A percentile compares a stretch with the other conserved stretches of the same genome.
These are phyloP conservation scores for Caretta caretta DNA, from an alignment of 2,113 vertebrate genomes.

Conservation along the genomic window DNA sequence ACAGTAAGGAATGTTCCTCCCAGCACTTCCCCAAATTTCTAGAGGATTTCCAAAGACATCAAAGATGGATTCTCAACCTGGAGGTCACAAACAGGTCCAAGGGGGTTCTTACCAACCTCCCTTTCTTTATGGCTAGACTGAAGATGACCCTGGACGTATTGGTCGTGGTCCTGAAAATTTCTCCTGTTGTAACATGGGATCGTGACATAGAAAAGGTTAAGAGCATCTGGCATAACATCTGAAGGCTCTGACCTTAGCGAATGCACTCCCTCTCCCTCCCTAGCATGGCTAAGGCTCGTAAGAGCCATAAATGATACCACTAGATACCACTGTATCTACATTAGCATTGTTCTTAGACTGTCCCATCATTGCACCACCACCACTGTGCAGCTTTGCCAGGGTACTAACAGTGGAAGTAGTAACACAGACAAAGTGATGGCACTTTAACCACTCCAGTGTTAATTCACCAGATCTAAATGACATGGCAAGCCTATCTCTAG, in stretches of 20 bases:
- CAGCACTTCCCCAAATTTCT: not conserved
- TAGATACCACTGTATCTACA: not conserved
- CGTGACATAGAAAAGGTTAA: accelerated
- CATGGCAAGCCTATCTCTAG: not conserved
- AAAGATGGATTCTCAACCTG: not conserved
- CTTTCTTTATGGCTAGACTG: not conserved
- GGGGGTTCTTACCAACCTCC: not conserved
- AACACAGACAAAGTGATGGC: not conserved
- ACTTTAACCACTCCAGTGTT: not conserved
- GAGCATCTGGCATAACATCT: not conserved
- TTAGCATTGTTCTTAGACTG: not conserved
- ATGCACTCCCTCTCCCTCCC: not conserved
- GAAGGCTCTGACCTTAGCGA: not conserved
- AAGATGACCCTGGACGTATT: not conserved
- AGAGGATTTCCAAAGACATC: not conserved
- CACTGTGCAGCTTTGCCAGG: not conserved
- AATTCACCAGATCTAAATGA: not conserved
- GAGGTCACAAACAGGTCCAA: not conserved
- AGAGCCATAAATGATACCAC: not conserved
- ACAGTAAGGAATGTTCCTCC: not conserved
- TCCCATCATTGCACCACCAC: not conserved
- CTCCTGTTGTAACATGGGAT: not conserved
- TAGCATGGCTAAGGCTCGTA: not conserved
- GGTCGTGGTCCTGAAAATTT: not conserved
- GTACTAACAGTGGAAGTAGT: not conserved